Conservation (phyloP, 2,113 vertebrate genomes). For the Odocoileus virginianus region DNA sequence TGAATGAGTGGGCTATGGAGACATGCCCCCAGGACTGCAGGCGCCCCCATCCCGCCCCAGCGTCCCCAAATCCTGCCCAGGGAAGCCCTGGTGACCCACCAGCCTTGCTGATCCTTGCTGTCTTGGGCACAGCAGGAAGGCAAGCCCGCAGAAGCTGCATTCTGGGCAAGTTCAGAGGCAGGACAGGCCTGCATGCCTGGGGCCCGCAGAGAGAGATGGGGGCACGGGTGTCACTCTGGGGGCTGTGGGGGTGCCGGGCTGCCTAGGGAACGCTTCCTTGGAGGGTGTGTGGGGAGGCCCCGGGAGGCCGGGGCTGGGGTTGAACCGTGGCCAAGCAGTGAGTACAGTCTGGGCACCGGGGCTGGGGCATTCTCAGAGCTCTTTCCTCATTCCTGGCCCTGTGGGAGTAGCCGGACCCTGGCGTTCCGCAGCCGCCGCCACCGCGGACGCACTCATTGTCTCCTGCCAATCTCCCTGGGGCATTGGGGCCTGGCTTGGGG, state of each 20-base stretch:
- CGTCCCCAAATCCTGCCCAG: not conserved
- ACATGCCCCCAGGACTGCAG: accelerated
- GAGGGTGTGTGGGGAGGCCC: constrained; percentile 16
- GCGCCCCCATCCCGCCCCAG: accelerated
- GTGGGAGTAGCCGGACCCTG: constrained; percentile 76
- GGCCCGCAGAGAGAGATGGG: not conserved
- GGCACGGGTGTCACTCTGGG: accelerated
- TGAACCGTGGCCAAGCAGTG: constrained; percentile 71
- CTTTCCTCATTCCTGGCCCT: constrained; percentile 84
- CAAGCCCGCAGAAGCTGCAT: not conserved
- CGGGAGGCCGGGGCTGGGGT: not conserved
- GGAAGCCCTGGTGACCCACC: accelerated
- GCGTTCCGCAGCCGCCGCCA: constrained; percentile 63
- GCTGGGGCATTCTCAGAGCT: constrained; percentile 56
- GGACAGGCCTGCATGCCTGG: accelerated
- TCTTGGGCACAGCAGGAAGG: accelerated
- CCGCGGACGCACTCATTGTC: constrained; percentile 49
- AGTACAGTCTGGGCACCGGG: constrained; percentile 69
- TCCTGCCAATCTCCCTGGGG: constrained; percentile 18
- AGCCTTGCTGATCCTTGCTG: not conserved
- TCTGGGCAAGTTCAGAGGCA: accelerated
- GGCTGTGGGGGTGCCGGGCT: not conserved
- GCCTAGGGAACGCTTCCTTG: not conserved
- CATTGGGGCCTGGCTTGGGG: not conserved
- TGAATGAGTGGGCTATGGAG: not conserved